These are phyloP conservation scores for Montifringilla adamsi DNA, from an alignment of 2,113 vertebrate genomes.

Conservation along the genomic window DNA sequence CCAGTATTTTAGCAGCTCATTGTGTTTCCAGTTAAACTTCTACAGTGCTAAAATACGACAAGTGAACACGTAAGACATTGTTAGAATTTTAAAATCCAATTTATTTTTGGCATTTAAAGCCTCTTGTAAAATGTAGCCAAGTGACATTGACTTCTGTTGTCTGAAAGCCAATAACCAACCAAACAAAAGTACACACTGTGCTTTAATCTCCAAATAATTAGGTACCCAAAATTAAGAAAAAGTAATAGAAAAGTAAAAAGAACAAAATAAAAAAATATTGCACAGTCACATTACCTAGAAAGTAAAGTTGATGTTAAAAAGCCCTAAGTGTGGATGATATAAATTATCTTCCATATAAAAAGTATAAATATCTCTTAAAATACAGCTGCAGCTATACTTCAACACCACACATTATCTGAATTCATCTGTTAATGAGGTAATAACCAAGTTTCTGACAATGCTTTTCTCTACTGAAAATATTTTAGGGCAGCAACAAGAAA, in stretches of 20 bases:
- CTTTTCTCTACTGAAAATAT: conserved; percentile 90
- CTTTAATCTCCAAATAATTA: conserved; percentile 72
- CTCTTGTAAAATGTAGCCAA: conserved; percentile 54
- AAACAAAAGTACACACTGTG: conserved; percentile 57
- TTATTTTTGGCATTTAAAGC: conserved; percentile 67
- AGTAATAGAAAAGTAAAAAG: conserved; percentile 90
- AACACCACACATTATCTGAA: conserved; percentile 79
- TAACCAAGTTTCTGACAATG: conserved; percentile 73
- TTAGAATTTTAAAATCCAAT: conserved; percentile 63
- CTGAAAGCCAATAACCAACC: conserved; percentile 60
- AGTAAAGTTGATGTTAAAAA: conserved; percentile 80
- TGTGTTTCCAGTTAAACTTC: conserved; percentile 81
- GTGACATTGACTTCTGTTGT: conserved; percentile 29
- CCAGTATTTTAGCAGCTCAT: conserved; percentile 84
- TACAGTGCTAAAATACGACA: conserved; percentile 66
- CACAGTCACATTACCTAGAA: conserved; percentile 84
- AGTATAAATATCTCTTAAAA: conserved; percentile 86
- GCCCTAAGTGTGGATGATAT: conserved; percentile 79
- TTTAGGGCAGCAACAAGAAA: conserved; percentile 96
- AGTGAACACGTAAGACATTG: conserved; percentile 55
- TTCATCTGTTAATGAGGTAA: conserved; percentile 90
- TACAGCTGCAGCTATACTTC: conserved; percentile 77
- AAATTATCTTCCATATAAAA: conserved; percentile 85
- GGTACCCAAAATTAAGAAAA: conserved; percentile 80
- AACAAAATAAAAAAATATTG: conserved; percentile 81